Base-by-base conservation (phyloP, 1,140 invertebrate genomes). In the Temnothorax curvispinosus region DNA sequence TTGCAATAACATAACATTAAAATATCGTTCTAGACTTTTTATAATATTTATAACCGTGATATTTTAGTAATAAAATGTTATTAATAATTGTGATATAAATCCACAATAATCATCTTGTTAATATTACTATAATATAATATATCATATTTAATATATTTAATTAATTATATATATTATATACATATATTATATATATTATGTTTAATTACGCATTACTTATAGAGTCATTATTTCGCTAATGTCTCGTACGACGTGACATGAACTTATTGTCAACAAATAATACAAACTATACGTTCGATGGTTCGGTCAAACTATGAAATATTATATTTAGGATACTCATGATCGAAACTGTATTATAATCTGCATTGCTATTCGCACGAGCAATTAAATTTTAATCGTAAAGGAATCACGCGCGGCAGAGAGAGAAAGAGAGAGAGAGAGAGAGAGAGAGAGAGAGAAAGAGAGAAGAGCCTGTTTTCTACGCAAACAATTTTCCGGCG, bases 311-410 rank as follows among this genome's bases (percentile, higher is more conserved):
- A 78, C 27, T 35, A n/a, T 27, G 15, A 54, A 13, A 60, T 9
- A 5, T 81, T 35, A 72, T 15, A 32, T 5, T 54, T 56, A 41
- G 13, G 18, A 56, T 50, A 35, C 35, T 80, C 35, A 44, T 13
- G 52, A 13, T 56, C n/a, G 4, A 58, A 74, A 52, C 50, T 54
- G 4, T 58, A 13, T 44, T 62, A 77, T 47, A 78, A 27, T 15
- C 1, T 60, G 41, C 58, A 18, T 4, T 18, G 5, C 15, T 35
- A 11, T 65, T 78, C 15, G n/a, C 41, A 18, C 52, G 78, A 47
- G 67, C 35, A 15, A 82, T 60, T 74, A 74, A 84, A 75, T 84
- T 84, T 84, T 60, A 82, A 82, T 75, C 32, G 38, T 74, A 62
- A 84, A 18, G 32, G 18, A 41, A 60, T 84, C 27, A 74, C 35